A percentile compares a stretch with the other conserved stretches of the same genome.
These are phyloP conservation scores for Mandrillus leucophaeus DNA, from an alignment of 2,113 vertebrate genomes.

Conservation along the genomic window DNA sequence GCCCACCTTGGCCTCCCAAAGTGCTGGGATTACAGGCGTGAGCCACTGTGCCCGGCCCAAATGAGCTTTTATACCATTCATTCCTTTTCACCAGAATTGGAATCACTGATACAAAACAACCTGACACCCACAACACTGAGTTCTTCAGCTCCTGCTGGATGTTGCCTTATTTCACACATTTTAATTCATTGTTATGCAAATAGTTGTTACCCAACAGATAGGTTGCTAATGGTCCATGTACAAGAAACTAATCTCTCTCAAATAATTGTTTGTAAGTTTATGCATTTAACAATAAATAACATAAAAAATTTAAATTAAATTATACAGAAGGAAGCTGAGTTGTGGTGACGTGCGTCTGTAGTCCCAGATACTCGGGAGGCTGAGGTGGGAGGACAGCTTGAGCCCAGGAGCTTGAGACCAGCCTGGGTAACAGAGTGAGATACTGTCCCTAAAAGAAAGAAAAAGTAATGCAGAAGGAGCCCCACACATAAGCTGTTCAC, in stretches of 20 bases:
- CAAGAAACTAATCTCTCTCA: conserved; percentile 62
- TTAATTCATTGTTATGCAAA: conserved; percentile 75
- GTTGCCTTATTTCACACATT: conserved; percentile 71
- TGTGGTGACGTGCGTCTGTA: too few relatives aligned
- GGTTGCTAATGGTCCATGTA: conserved; percentile 22
- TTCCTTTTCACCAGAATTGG: background rate
- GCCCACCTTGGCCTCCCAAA: too few relatives aligned
- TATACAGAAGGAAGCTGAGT: conserved; percentile 31
- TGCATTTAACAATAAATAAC: conserved; percentile 75
- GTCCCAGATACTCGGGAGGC: too few relatives aligned
- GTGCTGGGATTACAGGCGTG: too few relatives aligned
- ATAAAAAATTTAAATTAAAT: conserved; percentile 81
- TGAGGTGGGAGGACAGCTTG: too few relatives aligned
- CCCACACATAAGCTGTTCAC: conserved; percentile 30
- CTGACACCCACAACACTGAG: background rate
- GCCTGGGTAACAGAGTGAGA: too few relatives aligned
- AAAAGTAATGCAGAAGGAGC: conserved; percentile 65
- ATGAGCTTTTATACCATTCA: background rate
- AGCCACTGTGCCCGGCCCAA: background rate
- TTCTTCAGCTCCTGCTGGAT: conserved; percentile 46
- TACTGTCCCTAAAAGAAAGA: too few relatives aligned
- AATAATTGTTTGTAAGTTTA: conserved; percentile 69
- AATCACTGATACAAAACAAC: background rate
- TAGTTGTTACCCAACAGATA: conserved; percentile 64
- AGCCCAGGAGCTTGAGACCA: too few relatives aligned